Evolutionary conservation across 2,797 vertebrate genomes (phyloP).

Genomic region (Rhabdomys pumilio): DNA sequence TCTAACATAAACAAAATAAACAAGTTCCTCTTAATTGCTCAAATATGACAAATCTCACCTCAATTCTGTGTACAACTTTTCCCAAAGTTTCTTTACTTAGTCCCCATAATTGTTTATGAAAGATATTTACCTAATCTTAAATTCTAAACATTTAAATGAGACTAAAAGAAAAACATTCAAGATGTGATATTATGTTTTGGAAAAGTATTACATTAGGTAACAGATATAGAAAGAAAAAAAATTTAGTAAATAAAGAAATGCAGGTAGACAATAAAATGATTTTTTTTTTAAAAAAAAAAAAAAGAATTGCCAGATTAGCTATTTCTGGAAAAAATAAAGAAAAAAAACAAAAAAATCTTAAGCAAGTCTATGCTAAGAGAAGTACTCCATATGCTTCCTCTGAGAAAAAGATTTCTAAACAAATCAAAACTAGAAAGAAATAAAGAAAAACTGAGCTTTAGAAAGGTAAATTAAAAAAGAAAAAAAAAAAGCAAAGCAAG

Average conservation of each 20-base stretch:
- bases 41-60: constrained; percentile 6
- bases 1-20: neutral
- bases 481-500: neutral
- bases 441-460: neutral
- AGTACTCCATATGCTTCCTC: constrained; percentile 10
- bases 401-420: constrained; percentile 42
- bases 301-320: neutral
- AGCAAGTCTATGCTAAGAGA: constrained; percentile 23
- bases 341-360: neutral
- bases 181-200: neutral
- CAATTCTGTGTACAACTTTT: neutral
- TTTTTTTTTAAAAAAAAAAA: neutral
- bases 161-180: constrained; percentile 34
- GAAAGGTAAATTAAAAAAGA: neutral
- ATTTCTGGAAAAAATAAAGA: neutral
- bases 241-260: constrained; percentile 47
- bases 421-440: constrained; percentile 41
- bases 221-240: constrained; percentile 10
- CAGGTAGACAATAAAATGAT: neutral
- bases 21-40: neutral
- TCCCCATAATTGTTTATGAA: constrained; percentile 51
- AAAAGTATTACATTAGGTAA: constrained; percentile 34
- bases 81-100: constrained; percentile 25
- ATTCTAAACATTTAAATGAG: constrained; percentile 53
- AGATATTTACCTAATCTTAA: constrained; percentile 19